Evolutionary conservation across 2,797 vertebrate genomes (phyloP), one percentile per base, ranked within the genome.

Genomic region (Pteronotus mesoamericanus): DNA sequence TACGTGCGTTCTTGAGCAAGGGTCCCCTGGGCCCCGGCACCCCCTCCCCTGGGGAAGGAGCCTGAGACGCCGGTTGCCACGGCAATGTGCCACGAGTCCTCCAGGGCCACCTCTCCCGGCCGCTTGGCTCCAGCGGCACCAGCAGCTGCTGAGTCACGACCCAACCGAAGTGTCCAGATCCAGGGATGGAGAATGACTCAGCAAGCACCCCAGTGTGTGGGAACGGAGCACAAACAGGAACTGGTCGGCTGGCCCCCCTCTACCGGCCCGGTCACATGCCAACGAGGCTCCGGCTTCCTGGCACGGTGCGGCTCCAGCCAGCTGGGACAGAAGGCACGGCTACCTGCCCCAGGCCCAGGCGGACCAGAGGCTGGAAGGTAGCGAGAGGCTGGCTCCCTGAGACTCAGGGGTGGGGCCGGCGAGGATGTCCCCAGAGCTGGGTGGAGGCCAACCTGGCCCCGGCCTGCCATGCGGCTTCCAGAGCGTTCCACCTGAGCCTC

Each of bases 211-310:
- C 0, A 96, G 94, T 0, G 98, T 98, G 2, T 48, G 42, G 80
- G 79, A 39, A 18, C 9, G 6, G 29, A 22, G 64, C 15, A 42
- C 42, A 48, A 48, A 5, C 64, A 53, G 69, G 86, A 48, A 44
- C 59, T 29, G n/a, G 29, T 34, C 55, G 2, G 71, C 2, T 3
- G 0, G 19, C 18, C 6, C 9, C n/a, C 16, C 1, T 10, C 29
- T 39, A 9, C 21, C 26, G 10, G 29, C 16, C 71, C 0, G 19
- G 83, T 97, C 97, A 97, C 96, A 95, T 87, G 97, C 39, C 88
- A 12, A 3, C 16, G 48, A 53, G 86, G 64, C 74, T 66, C 24
- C 9, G 5, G 86, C 75, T 94, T 93, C 95, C 93, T 24, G 79
- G 77, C 75, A 57, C 0, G 0, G n/a, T 4, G 6, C 34, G 80